Percentiles rank a stretch among this genome's conserved stretches.
These are phyloP conservation scores for Hemiscyllium ocellatum DNA, from an alignment of 2,113 vertebrate species.

Conservation along the genomic window DNA sequence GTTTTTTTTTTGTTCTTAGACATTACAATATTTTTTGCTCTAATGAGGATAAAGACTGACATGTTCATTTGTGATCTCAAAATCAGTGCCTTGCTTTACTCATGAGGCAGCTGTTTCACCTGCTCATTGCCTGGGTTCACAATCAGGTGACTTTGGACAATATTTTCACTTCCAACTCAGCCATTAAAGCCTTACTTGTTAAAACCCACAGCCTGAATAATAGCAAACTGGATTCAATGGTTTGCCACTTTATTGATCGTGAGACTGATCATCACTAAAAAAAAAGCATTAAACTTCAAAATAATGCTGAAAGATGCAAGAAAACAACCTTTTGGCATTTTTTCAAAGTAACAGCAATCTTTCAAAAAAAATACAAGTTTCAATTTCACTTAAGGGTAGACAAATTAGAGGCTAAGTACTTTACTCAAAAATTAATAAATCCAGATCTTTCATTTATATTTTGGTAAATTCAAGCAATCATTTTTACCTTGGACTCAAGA, in stretches of 20 bases:
- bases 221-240: not conserved
- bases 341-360: not conserved
- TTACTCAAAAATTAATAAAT: not conserved
- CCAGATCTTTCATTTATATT: not conserved
- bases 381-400: not conserved
- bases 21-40: not conserved
- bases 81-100: not conserved
- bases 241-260: not conserved
- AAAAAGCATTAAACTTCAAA: not conserved
- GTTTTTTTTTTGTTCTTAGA: no score
- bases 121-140: not conserved
- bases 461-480: not conserved
- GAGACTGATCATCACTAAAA: not conserved
- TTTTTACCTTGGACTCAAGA: conserved; percentile 86
- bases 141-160: not conserved
- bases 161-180: not conserved
- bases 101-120: not conserved
- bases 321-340: not conserved
- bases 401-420: not conserved
- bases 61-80: not conserved
- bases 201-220: not conserved
- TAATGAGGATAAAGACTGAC: not conserved
- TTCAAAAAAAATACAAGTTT: not conserved
- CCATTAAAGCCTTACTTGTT: not conserved
- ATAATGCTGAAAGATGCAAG: not conserved